Evolutionary conservation across 2,797 vertebrate genomes (phyloP), one percentile per base, ranked within the genome.

Genomic region (Enoplosus armatus): DNA sequence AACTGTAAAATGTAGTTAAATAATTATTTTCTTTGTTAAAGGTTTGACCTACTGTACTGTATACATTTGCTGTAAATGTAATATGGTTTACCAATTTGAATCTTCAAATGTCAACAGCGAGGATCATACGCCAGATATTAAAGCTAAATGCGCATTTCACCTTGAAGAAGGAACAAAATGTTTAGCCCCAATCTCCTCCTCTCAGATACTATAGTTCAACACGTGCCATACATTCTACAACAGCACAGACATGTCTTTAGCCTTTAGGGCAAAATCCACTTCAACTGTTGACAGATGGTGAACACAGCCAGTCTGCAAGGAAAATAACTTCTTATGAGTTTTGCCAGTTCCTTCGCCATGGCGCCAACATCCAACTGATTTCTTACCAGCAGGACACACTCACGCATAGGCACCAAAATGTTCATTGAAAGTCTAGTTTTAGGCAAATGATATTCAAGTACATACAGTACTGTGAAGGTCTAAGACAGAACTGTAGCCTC

Each of bases 1-100:
- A 74, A 29, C 54, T 67, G 7, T 31, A 15, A 62, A 65, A 61
- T 48, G 4, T 5, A 53, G 22, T 55, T 54, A 18, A 27, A 82
- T 4, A 15, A n/a, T 65, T 16, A 3, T 60, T 27, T 56, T n/a
- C 18, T 70, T 65, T 50, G 29, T 51, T 63, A 27, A 26, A 74
- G 39, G 0, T 60, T n/a, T 56, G 33, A 12, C 10, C 11, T 27
- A 0, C 2, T 22, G 11, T 59, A 11, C n/a, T 51, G 20, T 29
- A 53, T 26, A 27, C 8, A 3, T 72, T 54, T 65, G 5, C 10
- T 60, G 10, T 11, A 66, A 35, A 22, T 33, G 24, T 24, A n/a
- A 26, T 35, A 4, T 20, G 12, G 4, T n/a, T 20, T 51, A 5
- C 2, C 6, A 7, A 24, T 50, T 43, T 55, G 0, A 53, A 58